Percentiles rank a stretch among this genome's conserved stretches.
Conservation (phyloP, 92 coral and sea anemone genomes). For the Hydrozoanthus gracilis region DNA sequence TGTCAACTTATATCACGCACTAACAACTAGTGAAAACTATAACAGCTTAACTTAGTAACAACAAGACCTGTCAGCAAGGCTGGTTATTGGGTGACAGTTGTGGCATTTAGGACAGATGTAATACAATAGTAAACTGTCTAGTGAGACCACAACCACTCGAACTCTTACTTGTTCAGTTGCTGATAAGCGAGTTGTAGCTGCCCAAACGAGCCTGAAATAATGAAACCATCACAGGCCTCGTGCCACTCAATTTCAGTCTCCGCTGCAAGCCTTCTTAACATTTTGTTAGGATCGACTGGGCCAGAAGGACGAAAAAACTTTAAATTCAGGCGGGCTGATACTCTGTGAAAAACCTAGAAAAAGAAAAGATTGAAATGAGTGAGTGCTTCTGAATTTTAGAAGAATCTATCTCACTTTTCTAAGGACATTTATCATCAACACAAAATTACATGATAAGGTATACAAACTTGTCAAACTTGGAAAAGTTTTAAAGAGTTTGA, state of each 20-base stretch:
- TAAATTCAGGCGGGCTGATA: constrained; percentile 46
- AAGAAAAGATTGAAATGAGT: not conserved
- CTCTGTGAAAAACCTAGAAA: constrained; percentile 47
- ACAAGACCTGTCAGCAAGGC: too few relatives aligned
- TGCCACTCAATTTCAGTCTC: constrained; percentile 35
- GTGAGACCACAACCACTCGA: not conserved
- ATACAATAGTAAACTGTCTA: not conserved
- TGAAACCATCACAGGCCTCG: not conserved
- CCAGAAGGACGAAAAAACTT: not conserved
- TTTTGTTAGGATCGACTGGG: not conserved
- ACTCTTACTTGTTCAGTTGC: constrained; percentile 7
- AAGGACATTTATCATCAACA: not conserved
- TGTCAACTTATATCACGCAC: too few relatives aligned
- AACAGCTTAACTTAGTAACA: too few relatives aligned
- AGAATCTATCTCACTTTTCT: too few relatives aligned
- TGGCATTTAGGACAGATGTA: too few relatives aligned
- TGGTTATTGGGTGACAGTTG: too few relatives aligned
- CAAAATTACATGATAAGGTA: not conserved
- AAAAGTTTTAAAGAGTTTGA: too few relatives aligned
- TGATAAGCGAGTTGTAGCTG: constrained; percentile 45
- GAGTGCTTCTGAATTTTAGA: not conserved
- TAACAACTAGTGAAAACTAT: too few relatives aligned
- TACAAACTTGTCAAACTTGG: too few relatives aligned
- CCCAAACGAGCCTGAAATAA: constrained; percentile 44
- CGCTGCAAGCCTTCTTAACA: constrained; percentile 19